Base-by-base conservation (phyloP, 2,888 invertebrate species). In the Cataglyphis albicans region DNA sequence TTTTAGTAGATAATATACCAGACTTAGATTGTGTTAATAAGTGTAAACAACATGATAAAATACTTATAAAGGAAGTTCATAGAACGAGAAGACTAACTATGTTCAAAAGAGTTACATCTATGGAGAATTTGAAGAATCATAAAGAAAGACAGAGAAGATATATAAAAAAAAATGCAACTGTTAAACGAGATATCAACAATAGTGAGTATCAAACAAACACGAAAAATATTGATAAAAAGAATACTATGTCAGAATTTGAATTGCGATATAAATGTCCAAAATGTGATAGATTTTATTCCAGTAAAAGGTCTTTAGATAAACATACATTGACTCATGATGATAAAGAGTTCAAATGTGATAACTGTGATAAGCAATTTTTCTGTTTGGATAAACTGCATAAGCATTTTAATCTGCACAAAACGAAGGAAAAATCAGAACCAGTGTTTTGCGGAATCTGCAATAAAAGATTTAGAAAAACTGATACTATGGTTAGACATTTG, bases 401-500 rank as follows among this genome's bases (percentile, higher is more conserved):
- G 38, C 91, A 92, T 67, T 63, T 65, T 2, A 90, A 91, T 81
- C 21, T 87, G 7, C 92, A 92, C 15, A 84, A 85, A 35, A 74
- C 80, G 5, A 90, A 90, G 32, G 87, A 87, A 2, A 92, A 91
- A 82, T 72, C 83, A 3, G 84, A 89, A 18, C 87, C 90, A 9
- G 90, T 91, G 18, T 80, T 59, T 32, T 93, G 93, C 72, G 90
- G 87, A 65, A 93, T 93, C 75, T 93, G 93, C 48, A 87, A 92
- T 9, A 93, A 93, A 78, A 91, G 80, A 81, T 93, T 93, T 75
- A 87, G 91, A 10, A 93, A 93, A 86, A 86, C 85, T 0, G 89
- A 92, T 15, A 93, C 93, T 3, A 93, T 93, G 93, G 91, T 93
- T 3, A 89, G 93, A 70, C 93, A 93, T 57, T 87, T 93, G 70